Evolutionary conservation across 2,888 invertebrate genomes (phyloP).

Genomic region (Anorthoa munda): DNA sequence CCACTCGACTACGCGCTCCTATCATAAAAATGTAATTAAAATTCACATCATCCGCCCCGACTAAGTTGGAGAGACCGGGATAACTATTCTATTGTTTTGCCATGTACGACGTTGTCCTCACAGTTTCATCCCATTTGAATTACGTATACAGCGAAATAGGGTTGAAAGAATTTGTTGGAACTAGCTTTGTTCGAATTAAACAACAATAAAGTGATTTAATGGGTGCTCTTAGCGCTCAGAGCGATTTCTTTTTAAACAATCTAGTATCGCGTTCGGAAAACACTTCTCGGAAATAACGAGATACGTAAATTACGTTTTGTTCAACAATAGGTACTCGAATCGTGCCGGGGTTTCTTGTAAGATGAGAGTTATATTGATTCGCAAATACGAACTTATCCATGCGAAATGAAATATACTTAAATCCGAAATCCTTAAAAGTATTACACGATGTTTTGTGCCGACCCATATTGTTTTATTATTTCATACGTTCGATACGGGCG

Average conservation of each 20-base stretch:
- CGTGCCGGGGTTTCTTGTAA: constrained; percentile 58
- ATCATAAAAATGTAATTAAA: constrained; percentile 90
- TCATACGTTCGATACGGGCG: constrained; percentile 20
- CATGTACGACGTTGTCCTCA: constrained; percentile 67
- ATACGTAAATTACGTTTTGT: constrained; percentile 72
- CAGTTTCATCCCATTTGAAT: constrained; percentile 71
- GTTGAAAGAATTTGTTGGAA: constrained; percentile 61
- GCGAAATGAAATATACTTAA: constrained; percentile 54
- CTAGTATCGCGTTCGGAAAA: constrained; percentile 68
- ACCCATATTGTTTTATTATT: constrained; percentile 44
- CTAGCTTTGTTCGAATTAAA: constrained; percentile 62
- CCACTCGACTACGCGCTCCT: constrained; percentile 85
- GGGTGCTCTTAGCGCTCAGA: constrained; percentile 57
- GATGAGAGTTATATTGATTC: constrained; percentile 59
- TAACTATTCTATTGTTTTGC: constrained; percentile 83
- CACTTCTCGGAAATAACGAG: constrained; percentile 71
- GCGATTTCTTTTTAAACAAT: constrained; percentile 68
- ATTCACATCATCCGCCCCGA: constrained; percentile 83
- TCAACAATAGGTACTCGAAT: constrained; percentile 67
- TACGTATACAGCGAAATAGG: constrained; percentile 60
- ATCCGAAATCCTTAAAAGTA: constrained; percentile 36
- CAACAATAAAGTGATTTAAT: constrained; percentile 66
- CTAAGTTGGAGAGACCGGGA: constrained; percentile 75
- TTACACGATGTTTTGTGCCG: constrained; percentile 19
- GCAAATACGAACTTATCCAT: constrained; percentile 51